These are phyloP conservation scores for Acestrorhynchus altus DNA, from an alignment of 2,797 vertebrate species.

Conservation along the genomic window DNA sequence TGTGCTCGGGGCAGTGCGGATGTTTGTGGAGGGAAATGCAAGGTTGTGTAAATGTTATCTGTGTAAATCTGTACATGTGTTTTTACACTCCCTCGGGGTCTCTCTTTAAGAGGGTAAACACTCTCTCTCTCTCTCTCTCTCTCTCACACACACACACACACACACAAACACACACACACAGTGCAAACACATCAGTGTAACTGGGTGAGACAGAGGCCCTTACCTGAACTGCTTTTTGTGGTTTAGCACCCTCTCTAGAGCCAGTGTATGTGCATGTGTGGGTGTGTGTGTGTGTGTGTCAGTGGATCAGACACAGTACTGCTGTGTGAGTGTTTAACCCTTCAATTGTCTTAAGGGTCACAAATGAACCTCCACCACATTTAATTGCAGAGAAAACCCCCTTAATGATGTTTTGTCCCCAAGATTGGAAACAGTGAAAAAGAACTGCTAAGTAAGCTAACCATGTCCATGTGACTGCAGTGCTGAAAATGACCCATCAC, in stretches of 20 bases:
- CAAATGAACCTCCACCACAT: too few relatives aligned
- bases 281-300: not conserved
- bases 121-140: too few relatives aligned
- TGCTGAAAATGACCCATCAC: too few relatives aligned
- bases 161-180: slow-evolving; percentile 21
- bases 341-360: too few relatives aligned
- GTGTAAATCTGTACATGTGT: slow-evolving; percentile 37
- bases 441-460: too few relatives aligned
- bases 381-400: too few relatives aligned
- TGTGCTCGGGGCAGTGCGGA: slow-evolving; percentile 16
- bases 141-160: slow-evolving; percentile 5
- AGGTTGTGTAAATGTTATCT: slow-evolving; percentile 30
- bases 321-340: too few relatives aligned
- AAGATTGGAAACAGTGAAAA: too few relatives aligned
- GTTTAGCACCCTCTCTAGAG: not conserved
- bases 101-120: slow-evolving; percentile 44
- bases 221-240: slow-evolving; percentile 37
- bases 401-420: too few relatives aligned
- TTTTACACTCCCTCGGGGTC: slow-evolving; percentile 36
- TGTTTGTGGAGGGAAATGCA: slow-evolving; percentile 48
- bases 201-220: slow-evolving; percentile 30
- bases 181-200: slow-evolving; percentile 30
- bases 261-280: too few relatives aligned
- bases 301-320: too few relatives aligned
- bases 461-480: too few relatives aligned